Evolutionary conservation across 2,888 invertebrate genomes (phyloP), one percentile per base, ranked within the genome.

Genomic region (Cataglyphis rosenhaueri): DNA sequence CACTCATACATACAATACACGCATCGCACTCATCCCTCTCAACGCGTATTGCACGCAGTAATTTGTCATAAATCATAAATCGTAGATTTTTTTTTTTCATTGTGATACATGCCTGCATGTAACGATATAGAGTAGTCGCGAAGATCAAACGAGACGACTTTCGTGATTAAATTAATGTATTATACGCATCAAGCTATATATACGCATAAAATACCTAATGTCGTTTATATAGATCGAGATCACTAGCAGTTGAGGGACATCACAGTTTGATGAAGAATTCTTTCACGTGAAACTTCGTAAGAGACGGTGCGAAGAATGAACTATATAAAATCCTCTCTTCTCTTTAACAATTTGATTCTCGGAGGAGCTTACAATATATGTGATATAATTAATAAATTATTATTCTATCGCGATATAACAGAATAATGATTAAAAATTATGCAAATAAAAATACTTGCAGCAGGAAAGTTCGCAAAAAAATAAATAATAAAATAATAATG

Each of bases 71-170:
- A 76, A 57, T 44, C 21, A 59, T 48, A 70, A 68, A 59, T 15
- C 48, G n/a, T 61, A 44, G n/a, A 35, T 21, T 21, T 55, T 74
- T 32, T 74, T 32, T 21, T 44, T 44, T n/a, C 0, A 9, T 21
- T 62, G 3, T 78, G 70, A 59, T 71, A 79, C 78, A 78, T 78
- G 44, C 59, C 71, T 12, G 71, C 78, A 79, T 79, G 59, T 79
- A 79, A 70, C 59, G 25, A 57, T 68, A 55, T 25, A 59, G 6
- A 65, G 32, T 32, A 70, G 59, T 61, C 35, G 59, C 71, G 35
- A 71, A 70, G 59, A 61, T 71, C 12, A 71, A 48, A 68, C 15
- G n/a, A 70, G 44, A 78, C 15, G 32, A 70, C 35, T 70, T 70
- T 48, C 21, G 38, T 52, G 18, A 55, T 73, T 25, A n/a, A 12